Conservation (phyloP, 2,113 vertebrate species). For the Rhinopithecus roxellana region DNA sequence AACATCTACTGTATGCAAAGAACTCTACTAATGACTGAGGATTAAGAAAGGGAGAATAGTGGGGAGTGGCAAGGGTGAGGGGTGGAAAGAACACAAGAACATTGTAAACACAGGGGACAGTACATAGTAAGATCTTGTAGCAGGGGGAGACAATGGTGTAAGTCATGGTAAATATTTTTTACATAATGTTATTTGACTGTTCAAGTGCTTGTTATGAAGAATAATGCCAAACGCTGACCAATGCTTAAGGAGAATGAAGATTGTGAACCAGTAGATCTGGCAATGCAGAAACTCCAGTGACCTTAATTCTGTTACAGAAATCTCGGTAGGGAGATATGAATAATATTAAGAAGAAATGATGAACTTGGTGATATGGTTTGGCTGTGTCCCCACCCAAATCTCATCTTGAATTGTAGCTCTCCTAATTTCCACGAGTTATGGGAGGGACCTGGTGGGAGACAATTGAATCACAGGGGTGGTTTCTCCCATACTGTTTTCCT, state of each 20-base stretch:
- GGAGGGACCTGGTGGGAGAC: no score
- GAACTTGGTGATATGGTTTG: background rate
- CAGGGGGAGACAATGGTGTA: background rate
- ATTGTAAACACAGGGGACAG: background rate
- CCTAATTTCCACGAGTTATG: no score
- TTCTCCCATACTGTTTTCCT: no score
- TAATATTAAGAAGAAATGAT: background rate
- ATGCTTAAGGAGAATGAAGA: background rate
- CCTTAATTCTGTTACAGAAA: background rate
- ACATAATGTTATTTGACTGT: background rate
- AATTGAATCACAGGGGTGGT: no score
- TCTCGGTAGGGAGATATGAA: background rate
- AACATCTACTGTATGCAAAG: background rate
- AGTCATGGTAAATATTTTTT: background rate
- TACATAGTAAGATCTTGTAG: background rate
- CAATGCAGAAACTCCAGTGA: background rate
- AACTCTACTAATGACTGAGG: background rate
- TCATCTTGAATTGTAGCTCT: no score
- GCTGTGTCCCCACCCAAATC: no score
- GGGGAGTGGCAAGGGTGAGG: accelerated
- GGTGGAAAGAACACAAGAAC: background rate
- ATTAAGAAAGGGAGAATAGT: background rate
- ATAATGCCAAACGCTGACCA: background rate
- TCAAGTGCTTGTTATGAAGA: background rate
- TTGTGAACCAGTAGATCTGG: background rate